Evolutionary conservation across 2,888 invertebrate species (phyloP), one percentile per base, ranked within the genome.

Genomic region (Lingula anatina): DNA sequence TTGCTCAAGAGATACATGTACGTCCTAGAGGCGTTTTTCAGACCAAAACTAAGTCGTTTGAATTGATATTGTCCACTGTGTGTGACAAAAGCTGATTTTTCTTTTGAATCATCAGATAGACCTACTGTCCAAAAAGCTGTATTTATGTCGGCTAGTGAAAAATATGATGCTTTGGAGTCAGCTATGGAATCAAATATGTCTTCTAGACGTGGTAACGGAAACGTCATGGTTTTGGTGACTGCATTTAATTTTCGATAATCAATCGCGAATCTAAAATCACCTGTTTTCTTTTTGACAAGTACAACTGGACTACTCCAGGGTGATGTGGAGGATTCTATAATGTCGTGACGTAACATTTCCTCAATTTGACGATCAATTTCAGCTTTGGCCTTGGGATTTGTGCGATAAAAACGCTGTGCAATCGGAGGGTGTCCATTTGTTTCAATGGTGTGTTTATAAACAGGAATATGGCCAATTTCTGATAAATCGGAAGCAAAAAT

Each of bases 361-460:
- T 39, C 18, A 12, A 18, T n/a, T 20, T 39, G 39, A n/a, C 20
- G 12, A 9, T 39, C 39, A n/a, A 39, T n/a, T 39, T 39, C 39
- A n/a, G 7, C 39, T 39, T 18, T 39, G 9, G 7, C 39, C 15
- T 12, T 20, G 12, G 39, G 39, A 9, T 9, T 18, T 12, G 18
- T 9, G 23, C 46, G n/a, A 5, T 9, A n/a, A n/a, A n/a, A n/a
- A n/a, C n/a, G n/a, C n/a, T n/a, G n/a, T n/a, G n/a, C n/a, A n/a
- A n/a, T n/a, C 9, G 42, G 42, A 21, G 24, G 20, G 18, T 21
- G 24, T 23, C 24, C 25, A 5, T 9, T 35, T 27, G 59, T 59
- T 37, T 59, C 55, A 28, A 58, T 58, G 31, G 31, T 38, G 49
- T 58, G 58, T n/a, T 48, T n/a, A n/a, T n/a, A n/a, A n/a, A n/a